Conservation (phyloP, 2,797 vertebrate species). For the Spinus olivaceus region DNA sequence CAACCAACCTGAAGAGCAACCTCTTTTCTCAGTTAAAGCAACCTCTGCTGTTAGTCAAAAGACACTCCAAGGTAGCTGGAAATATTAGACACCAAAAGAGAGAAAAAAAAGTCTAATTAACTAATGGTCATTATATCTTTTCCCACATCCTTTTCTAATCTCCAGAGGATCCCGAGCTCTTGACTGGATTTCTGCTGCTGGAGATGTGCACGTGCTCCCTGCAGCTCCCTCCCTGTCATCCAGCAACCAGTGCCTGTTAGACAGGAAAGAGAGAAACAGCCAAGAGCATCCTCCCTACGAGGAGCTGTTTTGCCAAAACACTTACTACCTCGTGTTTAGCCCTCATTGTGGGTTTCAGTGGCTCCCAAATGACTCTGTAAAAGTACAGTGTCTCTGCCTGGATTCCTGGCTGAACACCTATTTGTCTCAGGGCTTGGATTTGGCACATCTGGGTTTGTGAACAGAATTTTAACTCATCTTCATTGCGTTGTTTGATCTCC, state of each 20-base stretch:
- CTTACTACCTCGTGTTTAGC: not conserved
- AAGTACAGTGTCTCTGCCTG: not conserved
- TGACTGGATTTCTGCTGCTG: not conserved
- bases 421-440: not conserved
- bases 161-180: not conserved
- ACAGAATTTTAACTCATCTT: slow-evolving; percentile 36
- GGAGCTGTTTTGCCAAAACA: not conserved
- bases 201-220: not conserved
- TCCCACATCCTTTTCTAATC: not conserved
- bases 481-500: slow-evolving; percentile 2
- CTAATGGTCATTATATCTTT: not conserved
- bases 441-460: not conserved
- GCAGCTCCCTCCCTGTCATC: not conserved
- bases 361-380: not conserved
- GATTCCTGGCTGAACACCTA: not conserved
- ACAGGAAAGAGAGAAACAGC: not conserved
- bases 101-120: not conserved
- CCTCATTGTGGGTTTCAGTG: not conserved
- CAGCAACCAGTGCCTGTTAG: not conserved
- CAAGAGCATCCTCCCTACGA: not conserved
- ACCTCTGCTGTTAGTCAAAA: not conserved
- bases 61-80: not conserved
- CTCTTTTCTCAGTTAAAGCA: not conserved
- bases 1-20: not conserved
- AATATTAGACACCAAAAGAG: not conserved